Base-by-base conservation (phyloP, 30 jellyfish, hydroid and myxozoan species). In the Turritopsis rubra region DNA sequence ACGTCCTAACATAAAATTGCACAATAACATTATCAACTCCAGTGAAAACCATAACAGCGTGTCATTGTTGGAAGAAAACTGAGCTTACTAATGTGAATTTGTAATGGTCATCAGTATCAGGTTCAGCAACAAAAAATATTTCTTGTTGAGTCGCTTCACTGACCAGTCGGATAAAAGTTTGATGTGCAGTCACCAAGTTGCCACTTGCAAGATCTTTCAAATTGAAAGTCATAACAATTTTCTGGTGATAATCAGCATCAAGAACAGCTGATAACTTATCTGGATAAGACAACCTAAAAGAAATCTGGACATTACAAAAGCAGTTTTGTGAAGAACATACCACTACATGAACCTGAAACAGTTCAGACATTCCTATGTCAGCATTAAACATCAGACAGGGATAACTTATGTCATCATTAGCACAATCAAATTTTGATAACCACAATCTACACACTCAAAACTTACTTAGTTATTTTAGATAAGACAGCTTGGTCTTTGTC, bases 201-300 rank as follows among this genome's bases (percentile, higher is more conserved):
- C 96, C 98, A 28, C 88, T 19, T 28, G 54, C 21, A 9, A 80
- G 29, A 22, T 92, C 98, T 66, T 87, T 87, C 29, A 92, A 54
- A 19, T 74, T 71, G 75, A 92, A 92, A n/a, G 80, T 88, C 96
- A 92, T 92, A 60, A 88, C 79, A 79, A 92, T 80, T 81, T 87
- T 92, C 75, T 92, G 98, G 20, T 92, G 98, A 72, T 79, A 80
- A 79, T 92, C 98, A 22, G 98, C 98, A 27, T 92, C 98, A n/a
- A 92, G 78, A 16, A 28, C 83, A 41, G 87, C 23, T 13, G 71
- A 28, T 22, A 92, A 22, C 54, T 83, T 81, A 41, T 88, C 88
- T 3, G 98, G 98, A 85, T 82, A 92, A 8, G 80, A 19, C 30
- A 92, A 83, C 89, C 96, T 92, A 65, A 21, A 7, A 75, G 77